These are phyloP conservation scores for Calliopum simillimum DNA, from an alignment of 2,888 invertebrate species.

Conservation along the genomic window DNA sequence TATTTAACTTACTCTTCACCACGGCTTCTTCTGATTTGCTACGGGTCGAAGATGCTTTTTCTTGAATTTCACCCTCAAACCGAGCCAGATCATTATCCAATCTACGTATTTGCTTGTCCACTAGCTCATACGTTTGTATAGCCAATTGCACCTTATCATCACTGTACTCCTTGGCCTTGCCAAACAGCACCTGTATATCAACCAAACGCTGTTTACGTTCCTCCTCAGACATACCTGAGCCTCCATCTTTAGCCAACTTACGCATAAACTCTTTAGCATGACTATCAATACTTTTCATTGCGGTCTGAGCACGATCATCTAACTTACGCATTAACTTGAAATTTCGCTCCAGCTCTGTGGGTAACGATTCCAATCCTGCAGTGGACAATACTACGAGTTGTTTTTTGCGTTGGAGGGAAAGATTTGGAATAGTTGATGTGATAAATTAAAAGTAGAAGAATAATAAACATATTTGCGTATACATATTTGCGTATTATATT, in stretches of 20 bases:
- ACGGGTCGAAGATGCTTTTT: conserved; percentile 85
- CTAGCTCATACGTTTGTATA: conserved; percentile 97
- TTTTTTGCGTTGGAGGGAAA: conserved; percentile 12
- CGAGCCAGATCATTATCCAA: conserved; percentile 96
- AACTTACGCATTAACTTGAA: conserved; percentile 96
- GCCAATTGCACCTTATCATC: conserved; percentile 98
- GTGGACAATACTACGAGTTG: conserved; percentile 44
- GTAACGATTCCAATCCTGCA: conserved; percentile 90
- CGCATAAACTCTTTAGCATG: conserved; percentile 69
- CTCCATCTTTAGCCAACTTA: conserved; percentile 55
- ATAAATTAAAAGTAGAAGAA: conserved; percentile 17
- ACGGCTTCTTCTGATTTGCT: conserved; percentile 75
- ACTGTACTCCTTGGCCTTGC: conserved; percentile 94
- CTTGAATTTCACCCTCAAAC: conserved; percentile 97
- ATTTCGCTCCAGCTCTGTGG: conserved; percentile 93
- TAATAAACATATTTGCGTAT: not conserved
- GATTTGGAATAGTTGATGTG: conserved; percentile 21
- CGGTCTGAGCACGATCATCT: conserved; percentile 88
- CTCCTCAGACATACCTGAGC: conserved; percentile 69
- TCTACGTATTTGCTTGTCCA: conserved; percentile 96
- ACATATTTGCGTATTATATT: not conserved
- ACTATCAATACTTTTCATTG: conserved; percentile 93
- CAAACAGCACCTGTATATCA: conserved; percentile 85
- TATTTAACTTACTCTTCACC: conserved; percentile 70
- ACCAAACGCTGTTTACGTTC: conserved; percentile 86